Conservation (phyloP, 2,888 invertebrate species). For the Octonoba sinensis region DNA sequence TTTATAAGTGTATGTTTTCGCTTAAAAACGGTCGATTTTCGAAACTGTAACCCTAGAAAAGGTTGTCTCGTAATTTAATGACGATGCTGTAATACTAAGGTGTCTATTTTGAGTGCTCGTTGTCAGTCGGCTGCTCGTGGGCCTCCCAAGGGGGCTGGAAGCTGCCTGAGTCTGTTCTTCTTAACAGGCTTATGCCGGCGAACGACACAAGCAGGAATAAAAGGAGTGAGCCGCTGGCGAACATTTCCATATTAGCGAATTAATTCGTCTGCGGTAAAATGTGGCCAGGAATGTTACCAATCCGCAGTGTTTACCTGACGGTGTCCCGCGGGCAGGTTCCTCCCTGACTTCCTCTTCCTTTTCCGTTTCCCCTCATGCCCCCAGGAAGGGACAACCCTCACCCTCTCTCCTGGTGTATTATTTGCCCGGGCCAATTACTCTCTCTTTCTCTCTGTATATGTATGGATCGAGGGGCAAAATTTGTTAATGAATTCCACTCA, state of each 20-base stretch:
- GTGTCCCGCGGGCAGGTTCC: constrained; percentile 30
- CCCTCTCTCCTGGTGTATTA: constrained; percentile 45
- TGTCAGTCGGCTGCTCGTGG: too few species aligned
- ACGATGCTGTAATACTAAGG: too few species aligned
- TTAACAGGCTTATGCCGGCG: constrained; percentile 5
- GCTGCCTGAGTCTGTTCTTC: too few species aligned
- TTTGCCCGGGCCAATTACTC: constrained; percentile 61
- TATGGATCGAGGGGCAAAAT: constrained; percentile 33
- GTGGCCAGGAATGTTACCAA: constrained; percentile 37
- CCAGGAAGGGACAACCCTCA: constrained; percentile 39
- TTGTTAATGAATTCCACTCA: constrained; percentile 64
- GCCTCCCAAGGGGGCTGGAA: too few species aligned
- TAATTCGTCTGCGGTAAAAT: constrained; percentile 61
- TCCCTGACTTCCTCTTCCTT: constrained; percentile 13
- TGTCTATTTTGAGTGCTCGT: too few species aligned
- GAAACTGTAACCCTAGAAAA: too few species aligned
- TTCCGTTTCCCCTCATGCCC: constrained; percentile 37
- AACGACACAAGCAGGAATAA: constrained; percentile 48
- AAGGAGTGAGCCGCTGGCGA: constrained; percentile 58
- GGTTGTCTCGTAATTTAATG: too few species aligned
- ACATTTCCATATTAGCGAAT: constrained; percentile 63
- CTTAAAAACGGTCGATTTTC: too few species aligned
- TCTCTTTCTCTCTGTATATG: constrained; percentile 8
- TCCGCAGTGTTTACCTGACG: constrained; percentile 47
- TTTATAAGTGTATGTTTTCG: too few species aligned